Percentiles rank a stretch among this genome's conserved stretches.
These are phyloP conservation scores for Catalaphyllia jardinei DNA, from an alignment of 64 coral and sea anemone species.

Conservation along the genomic window DNA sequence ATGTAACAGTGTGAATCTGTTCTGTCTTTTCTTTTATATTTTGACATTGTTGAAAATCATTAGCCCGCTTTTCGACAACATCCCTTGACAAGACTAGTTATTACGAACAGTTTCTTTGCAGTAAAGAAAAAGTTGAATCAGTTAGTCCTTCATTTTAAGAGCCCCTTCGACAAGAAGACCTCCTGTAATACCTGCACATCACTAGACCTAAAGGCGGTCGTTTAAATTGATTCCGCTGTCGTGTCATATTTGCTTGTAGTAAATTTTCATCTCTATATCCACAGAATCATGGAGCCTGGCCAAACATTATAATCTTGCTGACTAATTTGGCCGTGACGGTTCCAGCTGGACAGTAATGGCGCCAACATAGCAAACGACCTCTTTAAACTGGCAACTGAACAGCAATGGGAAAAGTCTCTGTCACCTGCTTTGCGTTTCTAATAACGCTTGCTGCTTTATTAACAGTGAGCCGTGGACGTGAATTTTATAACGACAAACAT, in stretches of 20 bases:
- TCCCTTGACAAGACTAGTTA: too few species aligned
- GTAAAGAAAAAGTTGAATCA: too few species aligned
- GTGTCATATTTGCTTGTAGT: background rate
- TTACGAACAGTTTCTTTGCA: too few species aligned
- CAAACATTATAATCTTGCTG: background rate
- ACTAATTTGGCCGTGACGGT: background rate
- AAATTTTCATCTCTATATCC: background rate
- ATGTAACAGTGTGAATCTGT: too few species aligned
- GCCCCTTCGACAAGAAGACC: too few species aligned
- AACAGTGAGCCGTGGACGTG: background rate
- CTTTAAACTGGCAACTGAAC: background rate
- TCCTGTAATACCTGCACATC: too few species aligned
- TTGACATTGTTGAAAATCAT: too few species aligned
- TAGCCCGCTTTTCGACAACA: too few species aligned
- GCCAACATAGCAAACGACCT: background rate
- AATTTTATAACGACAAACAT: background rate
- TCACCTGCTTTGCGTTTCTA: constrained; percentile 6
- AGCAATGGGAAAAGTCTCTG: background rate
- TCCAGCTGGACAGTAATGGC: background rate
- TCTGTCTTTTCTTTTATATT: too few species aligned
- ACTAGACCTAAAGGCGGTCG: too few species aligned
- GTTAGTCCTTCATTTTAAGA: too few species aligned
- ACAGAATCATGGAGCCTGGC: background rate
- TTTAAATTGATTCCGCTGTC: too few species aligned
- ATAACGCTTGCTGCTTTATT: background rate